Conservation (phyloP, 2,113 vertebrate species). For the Brachyistius frenatus region DNA sequence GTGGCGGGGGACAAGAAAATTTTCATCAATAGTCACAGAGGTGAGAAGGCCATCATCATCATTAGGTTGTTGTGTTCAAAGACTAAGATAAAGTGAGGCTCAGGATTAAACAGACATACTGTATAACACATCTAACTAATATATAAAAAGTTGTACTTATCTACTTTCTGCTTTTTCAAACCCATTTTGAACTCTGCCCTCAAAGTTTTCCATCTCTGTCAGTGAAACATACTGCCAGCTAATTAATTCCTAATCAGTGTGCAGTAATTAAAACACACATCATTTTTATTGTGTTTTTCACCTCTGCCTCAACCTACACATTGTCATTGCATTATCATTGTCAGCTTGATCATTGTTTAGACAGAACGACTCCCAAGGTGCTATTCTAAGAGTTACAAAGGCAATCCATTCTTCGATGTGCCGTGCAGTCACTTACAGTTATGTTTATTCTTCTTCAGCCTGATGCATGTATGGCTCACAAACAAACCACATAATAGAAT, state of each 20-base stretch:
- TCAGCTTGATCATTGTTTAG: not conserved
- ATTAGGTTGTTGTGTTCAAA: not conserved
- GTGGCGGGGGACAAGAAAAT: slow-evolving; percentile 87
- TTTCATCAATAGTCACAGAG: slow-evolving; percentile 87
- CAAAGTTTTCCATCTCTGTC: not conserved
- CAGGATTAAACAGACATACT: not conserved
- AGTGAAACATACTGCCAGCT: slow-evolving; percentile 1
- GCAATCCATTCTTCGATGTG: not conserved
- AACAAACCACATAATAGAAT: not conserved
- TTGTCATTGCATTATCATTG: slow-evolving; percentile 15
- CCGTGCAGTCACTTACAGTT: not conserved
- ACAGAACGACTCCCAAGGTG: slow-evolving; percentile 7
- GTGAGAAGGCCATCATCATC: slow-evolving; percentile 73
- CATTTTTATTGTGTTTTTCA: slow-evolving; percentile 22
- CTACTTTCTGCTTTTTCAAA: not conserved
- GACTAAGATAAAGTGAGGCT: not conserved
- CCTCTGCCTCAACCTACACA: not conserved
- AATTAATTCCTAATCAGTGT: slow-evolving; percentile 19
- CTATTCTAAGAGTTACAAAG: slow-evolving; percentile 20
- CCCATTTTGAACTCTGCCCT: slow-evolving; percentile 14
- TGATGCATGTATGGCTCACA: not conserved
- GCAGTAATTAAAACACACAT: slow-evolving; percentile 5
- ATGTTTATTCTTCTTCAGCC: not conserved
- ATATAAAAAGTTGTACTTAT: not conserved
- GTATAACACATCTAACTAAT: not conserved